Conservation (phyloP, 2,113 vertebrate genomes). For the Oreochromis spilurus region DNA sequence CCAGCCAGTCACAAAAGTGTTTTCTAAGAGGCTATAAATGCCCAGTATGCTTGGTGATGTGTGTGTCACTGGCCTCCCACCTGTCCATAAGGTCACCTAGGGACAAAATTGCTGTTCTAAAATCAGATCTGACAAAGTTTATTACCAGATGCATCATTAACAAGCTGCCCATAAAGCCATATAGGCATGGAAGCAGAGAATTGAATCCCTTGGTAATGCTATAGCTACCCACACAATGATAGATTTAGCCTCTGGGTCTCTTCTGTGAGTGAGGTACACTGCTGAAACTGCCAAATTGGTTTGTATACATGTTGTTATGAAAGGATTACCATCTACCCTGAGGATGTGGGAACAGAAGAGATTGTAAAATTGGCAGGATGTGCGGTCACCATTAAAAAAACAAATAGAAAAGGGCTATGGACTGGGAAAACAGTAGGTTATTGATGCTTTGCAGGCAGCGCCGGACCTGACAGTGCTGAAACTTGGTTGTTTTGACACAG, state of each 20-base stretch:
- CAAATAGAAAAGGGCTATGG: constrained; percentile 1
- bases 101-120: constrained; percentile 13
- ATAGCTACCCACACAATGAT: constrained; percentile 57
- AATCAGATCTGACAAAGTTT: constrained; percentile 37
- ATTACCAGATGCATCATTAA: constrained; percentile 52
- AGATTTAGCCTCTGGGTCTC: constrained; percentile 59
- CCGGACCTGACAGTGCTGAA: constrained; percentile 32
- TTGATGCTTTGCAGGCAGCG: not conserved
- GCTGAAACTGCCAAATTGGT: constrained; percentile 66
- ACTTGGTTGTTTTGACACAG: constrained; percentile 35
- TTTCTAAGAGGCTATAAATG: constrained; percentile 53
- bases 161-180: constrained; percentile 52
- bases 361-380: constrained; percentile 56
- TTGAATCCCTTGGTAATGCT: constrained; percentile 42
- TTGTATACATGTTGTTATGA: constrained; percentile 67
- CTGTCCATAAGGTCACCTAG: constrained; percentile 34
- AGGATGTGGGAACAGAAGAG: constrained; percentile 55
- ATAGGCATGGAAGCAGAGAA: constrained; percentile 37
- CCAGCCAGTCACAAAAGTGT: constrained; percentile 28
- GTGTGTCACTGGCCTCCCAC: constrained; percentile 10
- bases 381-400: constrained; percentile 40
- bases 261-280: constrained; percentile 47
- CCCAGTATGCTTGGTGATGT: constrained; percentile 14
- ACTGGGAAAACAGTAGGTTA: not conserved
- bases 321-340: constrained; percentile 65